Percentiles rank a stretch among this genome's conserved stretches.
Evolutionary conservation across 2,888 invertebrate species (phyloP).

Genomic region (Teleiodes luculella): DNA sequence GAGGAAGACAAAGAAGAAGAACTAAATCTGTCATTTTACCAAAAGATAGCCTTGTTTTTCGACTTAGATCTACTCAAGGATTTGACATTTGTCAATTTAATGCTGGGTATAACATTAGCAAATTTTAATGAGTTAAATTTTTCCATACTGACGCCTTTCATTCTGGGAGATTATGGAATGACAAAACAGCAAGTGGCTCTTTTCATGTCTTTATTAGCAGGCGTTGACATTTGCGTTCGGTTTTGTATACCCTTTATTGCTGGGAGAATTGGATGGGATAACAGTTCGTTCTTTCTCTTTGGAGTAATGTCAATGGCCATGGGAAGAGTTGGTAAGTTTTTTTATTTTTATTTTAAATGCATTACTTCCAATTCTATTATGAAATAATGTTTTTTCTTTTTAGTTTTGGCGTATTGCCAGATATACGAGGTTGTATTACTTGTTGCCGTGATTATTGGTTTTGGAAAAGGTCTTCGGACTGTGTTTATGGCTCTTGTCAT

Average conservation of each 20-base stretch:
- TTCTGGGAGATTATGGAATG: constrained; percentile 83
- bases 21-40: constrained; percentile 59
- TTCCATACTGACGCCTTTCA: constrained; percentile 85
- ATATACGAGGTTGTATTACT: constrained; percentile 74
- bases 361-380: neutral
- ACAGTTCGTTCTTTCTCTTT: constrained; percentile 83
- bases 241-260: constrained; percentile 84
- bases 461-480: constrained; percentile 84
- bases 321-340: constrained; percentile 79
- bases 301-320: constrained; percentile 83
- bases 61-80: constrained; percentile 84
- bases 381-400: constrained; percentile 33
- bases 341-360: constrained; percentile 8
- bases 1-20: constrained; percentile 40
- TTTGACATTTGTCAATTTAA: constrained; percentile 83
- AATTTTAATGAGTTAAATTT: constrained; percentile 86
- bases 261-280: constrained; percentile 84
- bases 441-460: constrained; percentile 82
- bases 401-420: constrained; percentile 81
- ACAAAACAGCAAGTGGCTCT: constrained; percentile 80
- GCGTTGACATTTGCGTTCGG: constrained; percentile 81
- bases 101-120: constrained; percentile 84
- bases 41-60: constrained; percentile 82
- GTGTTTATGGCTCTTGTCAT: constrained; percentile 87
- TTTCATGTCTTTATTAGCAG: constrained; percentile 83